Evolutionary conservation across 1,140 invertebrate genomes (phyloP).

Genomic region (Mya arenaria): DNA sequence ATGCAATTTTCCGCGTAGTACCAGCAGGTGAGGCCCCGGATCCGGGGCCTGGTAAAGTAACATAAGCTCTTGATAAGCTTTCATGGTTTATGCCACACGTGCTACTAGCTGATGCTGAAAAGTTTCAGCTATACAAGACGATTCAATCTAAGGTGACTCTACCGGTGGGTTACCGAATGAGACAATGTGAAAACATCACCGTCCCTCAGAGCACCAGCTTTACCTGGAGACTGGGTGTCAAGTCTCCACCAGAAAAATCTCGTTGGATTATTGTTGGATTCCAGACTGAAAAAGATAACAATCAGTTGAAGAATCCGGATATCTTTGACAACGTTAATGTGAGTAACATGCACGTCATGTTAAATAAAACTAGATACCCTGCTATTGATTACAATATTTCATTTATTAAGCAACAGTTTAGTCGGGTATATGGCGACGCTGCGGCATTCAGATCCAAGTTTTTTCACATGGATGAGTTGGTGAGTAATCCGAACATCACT

Average conservation of each 20-base stretch:
- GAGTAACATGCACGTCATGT: too few relatives aligned
- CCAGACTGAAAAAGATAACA: conserved; percentile 32
- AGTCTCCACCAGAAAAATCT: neutral
- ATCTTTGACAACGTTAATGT: too few relatives aligned
- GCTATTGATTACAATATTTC: too few relatives aligned
- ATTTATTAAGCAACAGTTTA: too few relatives aligned
- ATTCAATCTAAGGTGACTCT: neutral
- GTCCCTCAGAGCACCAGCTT: neutral
- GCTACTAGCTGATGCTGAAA: conserved; percentile 1
- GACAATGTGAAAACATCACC: conserved; percentile 2
- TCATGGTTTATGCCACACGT: conserved; percentile 39
- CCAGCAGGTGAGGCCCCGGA: too few relatives aligned
- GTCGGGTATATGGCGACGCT: too few relatives aligned
- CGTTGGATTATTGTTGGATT: neutral
- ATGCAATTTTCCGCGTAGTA: conserved; percentile 23
- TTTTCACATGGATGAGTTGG: too few relatives aligned
- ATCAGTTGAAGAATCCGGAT: conserved; percentile 46
- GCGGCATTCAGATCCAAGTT: too few relatives aligned
- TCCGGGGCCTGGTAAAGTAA: neutral
- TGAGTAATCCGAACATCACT: too few relatives aligned
- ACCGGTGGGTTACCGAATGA: neutral
- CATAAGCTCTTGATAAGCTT: conserved; percentile 28
- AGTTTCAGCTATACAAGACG: too few relatives aligned
- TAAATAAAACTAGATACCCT: too few relatives aligned
- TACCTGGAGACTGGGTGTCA: neutral